Conservation (phyloP, 1,140 invertebrate genomes). For the Temnothorax longispinosus region DNA sequence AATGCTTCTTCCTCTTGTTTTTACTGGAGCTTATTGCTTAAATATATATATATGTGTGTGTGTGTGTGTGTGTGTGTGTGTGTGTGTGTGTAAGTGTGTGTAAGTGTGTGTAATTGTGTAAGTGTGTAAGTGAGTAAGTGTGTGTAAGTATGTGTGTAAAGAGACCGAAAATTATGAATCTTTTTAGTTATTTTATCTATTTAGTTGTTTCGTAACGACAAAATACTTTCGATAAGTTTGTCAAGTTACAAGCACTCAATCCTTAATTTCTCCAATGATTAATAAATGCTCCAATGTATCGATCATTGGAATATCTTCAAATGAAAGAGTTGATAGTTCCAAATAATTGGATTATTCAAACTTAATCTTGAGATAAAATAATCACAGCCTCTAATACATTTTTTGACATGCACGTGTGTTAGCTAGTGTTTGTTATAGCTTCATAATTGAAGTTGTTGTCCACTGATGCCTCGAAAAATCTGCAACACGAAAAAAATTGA, state of each 20-base stretch:
- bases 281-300: not conserved
- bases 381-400: constrained; percentile 48
- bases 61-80: not conserved
- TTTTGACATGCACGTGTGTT: constrained; percentile 67
- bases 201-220: not conserved
- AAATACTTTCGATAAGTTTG: not conserved
- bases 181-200: not conserved
- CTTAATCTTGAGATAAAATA: constrained; percentile 34
- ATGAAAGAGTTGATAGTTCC: not conserved
- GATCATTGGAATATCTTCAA: constrained; percentile 2
- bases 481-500: constrained; percentile 69
- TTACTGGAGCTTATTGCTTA: not conserved
- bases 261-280: not conserved
- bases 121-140: not conserved
- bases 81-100: not conserved
- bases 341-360: constrained; percentile 10
- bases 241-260: not conserved
- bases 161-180: not conserved
- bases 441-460: constrained; percentile 52
- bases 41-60: not conserved
- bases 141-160: not conserved
- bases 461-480: constrained; percentile 74
- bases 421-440: constrained; percentile 62
- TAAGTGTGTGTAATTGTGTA: not conserved
- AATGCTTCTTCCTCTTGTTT: not conserved